Conservation (phyloP, 2,113 vertebrate species). For the Phaethornis superciliosus region DNA sequence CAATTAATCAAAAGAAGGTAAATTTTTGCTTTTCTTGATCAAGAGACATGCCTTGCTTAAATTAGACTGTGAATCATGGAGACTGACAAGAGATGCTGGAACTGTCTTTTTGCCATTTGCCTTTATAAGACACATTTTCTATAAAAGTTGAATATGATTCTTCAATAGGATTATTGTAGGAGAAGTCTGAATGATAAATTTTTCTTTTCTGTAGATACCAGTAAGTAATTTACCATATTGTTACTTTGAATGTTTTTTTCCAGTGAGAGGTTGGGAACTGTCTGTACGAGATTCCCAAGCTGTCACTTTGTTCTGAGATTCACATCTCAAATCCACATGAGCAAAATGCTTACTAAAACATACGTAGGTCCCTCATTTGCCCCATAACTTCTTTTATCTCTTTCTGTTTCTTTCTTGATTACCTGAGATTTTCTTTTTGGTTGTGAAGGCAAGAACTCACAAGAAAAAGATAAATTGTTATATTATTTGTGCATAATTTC, state of each 20-base stretch:
- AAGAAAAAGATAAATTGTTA: neutral
- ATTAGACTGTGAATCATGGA: neutral
- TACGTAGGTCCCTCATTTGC: neutral
- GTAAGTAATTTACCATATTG: neutral
- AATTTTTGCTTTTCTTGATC: neutral
- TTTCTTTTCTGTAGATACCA: neutral
- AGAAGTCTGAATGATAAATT: neutral
- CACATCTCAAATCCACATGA: neutral
- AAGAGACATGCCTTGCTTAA: neutral
- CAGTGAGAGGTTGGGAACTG: neutral
- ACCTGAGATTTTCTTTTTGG: neutral
- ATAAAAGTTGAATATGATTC: neutral
- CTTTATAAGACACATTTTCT: neutral
- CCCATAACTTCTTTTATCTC: neutral
- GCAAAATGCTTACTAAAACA: neutral
- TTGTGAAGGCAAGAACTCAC: neutral
- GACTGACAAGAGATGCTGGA: neutral
- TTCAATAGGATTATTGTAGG: neutral
- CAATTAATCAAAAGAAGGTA: neutral
- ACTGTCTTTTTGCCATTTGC: neutral
- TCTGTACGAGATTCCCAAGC: neutral
- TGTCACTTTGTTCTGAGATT: neutral
- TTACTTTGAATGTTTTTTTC: neutral
- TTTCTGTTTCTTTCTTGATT: neutral
- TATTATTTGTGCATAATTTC: neutral